Conservation (phyloP, 2,113 vertebrate genomes). For the Synodontis membranacea region DNA sequence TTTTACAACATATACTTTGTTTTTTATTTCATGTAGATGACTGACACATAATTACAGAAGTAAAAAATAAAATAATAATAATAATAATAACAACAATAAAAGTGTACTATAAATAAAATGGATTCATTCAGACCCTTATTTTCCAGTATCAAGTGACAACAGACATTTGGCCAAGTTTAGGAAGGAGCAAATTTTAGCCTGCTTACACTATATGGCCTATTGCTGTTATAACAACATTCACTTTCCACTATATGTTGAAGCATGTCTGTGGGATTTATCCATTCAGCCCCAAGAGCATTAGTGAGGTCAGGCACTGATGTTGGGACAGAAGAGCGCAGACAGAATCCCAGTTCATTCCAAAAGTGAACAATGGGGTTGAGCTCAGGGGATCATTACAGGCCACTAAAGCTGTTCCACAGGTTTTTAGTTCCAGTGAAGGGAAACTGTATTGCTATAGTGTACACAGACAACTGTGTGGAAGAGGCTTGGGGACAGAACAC, state of each 20-base stretch:
- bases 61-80: not conserved
- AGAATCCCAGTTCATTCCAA: not conserved
- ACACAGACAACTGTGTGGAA: not conserved
- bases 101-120: not conserved
- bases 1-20: not conserved
- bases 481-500: not conserved
- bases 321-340: not conserved
- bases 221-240: not conserved
- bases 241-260: not conserved
- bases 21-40: not conserved
- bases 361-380: not conserved
- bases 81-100: too few species aligned
- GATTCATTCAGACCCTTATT: not conserved
- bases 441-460: not conserved
- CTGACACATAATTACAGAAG: not conserved
- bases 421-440: not conserved
- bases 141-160: not conserved
- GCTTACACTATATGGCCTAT: not conserved
- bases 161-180: not conserved
- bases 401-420: not conserved
- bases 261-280: not conserved
- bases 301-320: not conserved
- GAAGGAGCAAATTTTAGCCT: not conserved
- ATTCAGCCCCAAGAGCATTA: not conserved
- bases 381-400: not conserved